These are phyloP conservation scores for Ovis aries DNA, from an alignment of 2,113 vertebrate genomes.

Conservation along the genomic window DNA sequence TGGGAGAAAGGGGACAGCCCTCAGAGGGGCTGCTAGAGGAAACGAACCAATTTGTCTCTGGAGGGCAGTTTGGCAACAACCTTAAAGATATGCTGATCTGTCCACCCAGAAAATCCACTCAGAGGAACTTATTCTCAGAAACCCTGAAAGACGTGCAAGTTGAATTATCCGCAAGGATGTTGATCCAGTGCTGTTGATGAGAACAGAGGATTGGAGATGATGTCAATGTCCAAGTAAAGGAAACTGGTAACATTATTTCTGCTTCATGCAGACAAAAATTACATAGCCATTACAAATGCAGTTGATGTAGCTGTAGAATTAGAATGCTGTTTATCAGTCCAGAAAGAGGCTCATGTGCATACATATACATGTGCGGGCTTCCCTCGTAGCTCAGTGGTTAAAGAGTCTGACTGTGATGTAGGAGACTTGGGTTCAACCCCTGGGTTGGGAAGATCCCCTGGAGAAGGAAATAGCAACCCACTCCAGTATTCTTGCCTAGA, in stretches of 20 bases:
- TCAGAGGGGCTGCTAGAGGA: background rate
- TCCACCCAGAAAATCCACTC: background rate
- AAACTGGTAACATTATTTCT: background rate
- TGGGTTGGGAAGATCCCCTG: background rate
- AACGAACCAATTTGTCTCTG: background rate
- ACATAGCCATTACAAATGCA: background rate
- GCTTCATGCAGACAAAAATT: background rate
- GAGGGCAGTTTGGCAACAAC: background rate
- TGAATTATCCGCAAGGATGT: background rate
- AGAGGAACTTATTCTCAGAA: background rate
- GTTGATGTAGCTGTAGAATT: background rate
- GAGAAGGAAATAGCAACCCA: background rate
- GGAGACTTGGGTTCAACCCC: background rate
- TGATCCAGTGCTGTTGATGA: background rate
- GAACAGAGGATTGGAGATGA: background rate
- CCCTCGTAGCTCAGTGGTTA: background rate
- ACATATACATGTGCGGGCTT: background rate
- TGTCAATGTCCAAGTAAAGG: background rate
- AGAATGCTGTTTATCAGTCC: background rate
- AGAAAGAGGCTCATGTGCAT: background rate
- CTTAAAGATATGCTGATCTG: background rate
- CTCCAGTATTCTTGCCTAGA: background rate
- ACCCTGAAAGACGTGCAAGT: background rate
- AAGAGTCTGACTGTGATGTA: background rate
- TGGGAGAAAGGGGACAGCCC: background rate